Base-by-base conservation (phyloP, 2,113 vertebrate genomes). In the Origma solitaria region DNA sequence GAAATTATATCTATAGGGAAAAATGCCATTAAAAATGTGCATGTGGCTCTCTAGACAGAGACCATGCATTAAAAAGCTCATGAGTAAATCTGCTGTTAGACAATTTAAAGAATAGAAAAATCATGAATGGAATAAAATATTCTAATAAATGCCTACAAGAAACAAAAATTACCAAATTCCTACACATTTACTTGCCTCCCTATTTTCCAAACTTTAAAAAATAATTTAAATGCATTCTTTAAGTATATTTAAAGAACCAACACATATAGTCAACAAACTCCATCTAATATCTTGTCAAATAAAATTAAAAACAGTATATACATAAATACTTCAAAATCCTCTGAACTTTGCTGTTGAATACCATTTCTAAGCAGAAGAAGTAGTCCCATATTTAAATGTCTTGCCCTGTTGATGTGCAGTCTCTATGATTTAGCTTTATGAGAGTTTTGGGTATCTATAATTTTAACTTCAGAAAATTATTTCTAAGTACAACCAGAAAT, bases 391-490 rank as follows among this genome's bases (percentile, higher is more conserved):
- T 81, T 77, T 90, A 11, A 83, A 68, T 68, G 76, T 22, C 40
- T 80, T 73, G 60, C 10, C 9, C 30, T 76, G 27, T 7, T 57
- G 44, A 77, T 25, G 6, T 49, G 28, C 16, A 68, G 54, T 28
- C 22, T 60, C 19, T 86, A 22, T 49, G 56, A 64, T 40, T 80
- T 82, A 45, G 60, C 27, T 77, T 88, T 90, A 80, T 1, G 11
- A 81, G 78, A 88, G 42, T 30, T 86, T 90, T 66, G 60, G 38
- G 56, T 90, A 95, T 54, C 68, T 77, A 60, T 54, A 88, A 75
- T 81, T 94, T 88, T 82, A 45, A 89, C 42, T 69, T 73, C 47
- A 83, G 51, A 66, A 93, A 93, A 96, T 90, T 72, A 90, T 92
- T 95, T 93, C 79, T 83, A 88, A 93, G 82, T 66, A 83, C 42